A percentile compares a stretch with the other conserved stretches of the same genome.
These are phyloP conservation scores for Cyprinodon variegatus DNA, from an alignment of 2,113 vertebrate species.

Conservation along the genomic window DNA sequence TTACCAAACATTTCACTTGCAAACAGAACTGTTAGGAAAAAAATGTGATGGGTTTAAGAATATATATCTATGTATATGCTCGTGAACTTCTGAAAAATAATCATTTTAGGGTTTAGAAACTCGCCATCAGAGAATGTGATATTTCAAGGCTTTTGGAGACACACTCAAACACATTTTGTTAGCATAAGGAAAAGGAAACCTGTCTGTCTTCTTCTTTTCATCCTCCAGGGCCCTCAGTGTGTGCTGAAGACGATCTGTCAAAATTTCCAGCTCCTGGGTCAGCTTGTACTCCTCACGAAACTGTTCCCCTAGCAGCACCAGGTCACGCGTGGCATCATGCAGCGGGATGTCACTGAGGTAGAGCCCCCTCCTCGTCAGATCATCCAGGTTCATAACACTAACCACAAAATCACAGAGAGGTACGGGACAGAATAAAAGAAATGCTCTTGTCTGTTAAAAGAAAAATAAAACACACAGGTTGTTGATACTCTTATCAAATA, in stretches of 20 bases:
- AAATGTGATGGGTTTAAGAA: too few species aligned
- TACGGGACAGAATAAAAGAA: not conserved
- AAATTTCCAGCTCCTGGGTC: constrained; percentile 96
- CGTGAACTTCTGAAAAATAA: too few species aligned
- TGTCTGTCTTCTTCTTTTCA: constrained; percentile 99
- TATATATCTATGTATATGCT: too few species aligned
- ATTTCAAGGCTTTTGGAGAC: not conserved
- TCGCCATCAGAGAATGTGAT: not conserved
- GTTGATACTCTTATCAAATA: constrained; percentile 32
- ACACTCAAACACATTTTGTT: not conserved
- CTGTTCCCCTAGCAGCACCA: constrained; percentile 97
- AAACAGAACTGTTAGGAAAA: too few species aligned
- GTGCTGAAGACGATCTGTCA: constrained; percentile 96
- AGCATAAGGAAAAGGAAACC: constrained; percentile 73
- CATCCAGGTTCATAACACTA: constrained; percentile 98
- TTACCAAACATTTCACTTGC: too few species aligned
- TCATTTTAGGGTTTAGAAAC: not conserved
- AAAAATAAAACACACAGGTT: not conserved
- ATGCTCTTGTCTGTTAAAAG: constrained; percentile 10
- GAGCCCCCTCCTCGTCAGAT: constrained; percentile 92
- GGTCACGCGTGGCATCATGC: constrained; percentile 95
- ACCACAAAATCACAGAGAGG: constrained; percentile 1
- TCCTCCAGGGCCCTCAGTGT: constrained; percentile 94
- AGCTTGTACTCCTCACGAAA: constrained; percentile 98
- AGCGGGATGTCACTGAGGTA: constrained; percentile 97